A percentile compares a stretch with the other conserved stretches of the same genome.
These are phyloP conservation scores for Takifugu ocellatus DNA, from an alignment of 2,797 vertebrate species.

Conservation along the genomic window DNA sequence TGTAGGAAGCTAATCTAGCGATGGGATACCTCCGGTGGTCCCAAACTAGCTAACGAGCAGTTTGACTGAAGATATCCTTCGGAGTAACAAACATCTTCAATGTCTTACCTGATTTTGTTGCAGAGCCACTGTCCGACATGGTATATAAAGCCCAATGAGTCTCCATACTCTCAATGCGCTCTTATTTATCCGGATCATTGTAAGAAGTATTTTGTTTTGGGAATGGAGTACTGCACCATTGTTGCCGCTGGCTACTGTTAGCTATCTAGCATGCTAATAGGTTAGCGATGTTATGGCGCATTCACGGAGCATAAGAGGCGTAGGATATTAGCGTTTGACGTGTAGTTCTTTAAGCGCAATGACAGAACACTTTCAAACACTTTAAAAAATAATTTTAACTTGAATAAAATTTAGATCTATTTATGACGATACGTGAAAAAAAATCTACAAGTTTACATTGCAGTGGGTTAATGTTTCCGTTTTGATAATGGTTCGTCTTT, in stretches of 20 bases:
- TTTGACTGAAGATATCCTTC: slow-evolving; percentile 15
- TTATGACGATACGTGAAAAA: too few relatives aligned
- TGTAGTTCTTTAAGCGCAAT: neutral
- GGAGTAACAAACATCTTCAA: slow-evolving; percentile 11
- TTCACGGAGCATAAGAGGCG: slow-evolving; percentile 6
- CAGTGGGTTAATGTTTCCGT: too few relatives aligned
- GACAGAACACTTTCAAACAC: too few relatives aligned
- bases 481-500: too few relatives aligned
- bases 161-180: slow-evolving; percentile 27
- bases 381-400: too few relatives aligned
- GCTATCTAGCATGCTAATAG: slow-evolving; percentile 49
- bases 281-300: slow-evolving; percentile 21
- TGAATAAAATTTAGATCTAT: too few relatives aligned
- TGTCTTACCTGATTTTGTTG: slow-evolving; percentile 51
- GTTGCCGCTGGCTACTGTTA: slow-evolving; percentile 27
- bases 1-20: slow-evolving; percentile 11
- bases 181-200: slow-evolving; percentile 17
- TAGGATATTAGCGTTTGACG: slow-evolving; percentile 50
- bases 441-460: too few relatives aligned
- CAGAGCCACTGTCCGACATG: slow-evolving; percentile 14
- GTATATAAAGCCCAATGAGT: slow-evolving; percentile 16
- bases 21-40: slow-evolving; percentile 22
- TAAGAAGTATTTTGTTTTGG: slow-evolving; percentile 1
- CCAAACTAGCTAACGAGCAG: slow-evolving; percentile 60
- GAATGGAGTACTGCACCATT: too few relatives aligned